Evolutionary conservation across 2,113 vertebrate species (phyloP).

Genomic region (Bubo scandiacus): DNA sequence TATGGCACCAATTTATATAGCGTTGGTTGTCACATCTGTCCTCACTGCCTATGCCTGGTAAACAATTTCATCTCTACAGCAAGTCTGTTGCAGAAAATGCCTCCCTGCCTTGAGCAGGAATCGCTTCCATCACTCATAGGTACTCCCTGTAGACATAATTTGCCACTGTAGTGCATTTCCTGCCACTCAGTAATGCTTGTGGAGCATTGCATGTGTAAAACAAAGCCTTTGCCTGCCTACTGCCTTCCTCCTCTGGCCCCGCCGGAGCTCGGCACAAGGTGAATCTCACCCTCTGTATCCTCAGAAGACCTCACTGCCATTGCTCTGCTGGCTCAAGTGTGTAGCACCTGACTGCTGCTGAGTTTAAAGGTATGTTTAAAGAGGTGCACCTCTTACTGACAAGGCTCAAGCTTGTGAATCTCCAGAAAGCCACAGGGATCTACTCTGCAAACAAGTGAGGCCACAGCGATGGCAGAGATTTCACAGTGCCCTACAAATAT

Average conservation of each 20-base stretch:
- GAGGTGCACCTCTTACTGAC: neutral
- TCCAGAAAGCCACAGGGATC: neutral
- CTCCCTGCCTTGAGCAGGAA: neutral
- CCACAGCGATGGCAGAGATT: neutral
- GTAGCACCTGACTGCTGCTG: neutral
- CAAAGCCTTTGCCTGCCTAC: neutral
- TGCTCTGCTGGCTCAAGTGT: neutral
- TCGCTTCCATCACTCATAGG: neutral
- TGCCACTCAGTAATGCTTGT: neutral
- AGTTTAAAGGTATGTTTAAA: neutral
- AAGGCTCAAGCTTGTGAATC: neutral
- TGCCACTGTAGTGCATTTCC: neutral
- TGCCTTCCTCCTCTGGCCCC: neutral
- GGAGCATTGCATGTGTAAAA: neutral
- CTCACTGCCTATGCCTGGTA: neutral
- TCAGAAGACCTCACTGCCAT: neutral
- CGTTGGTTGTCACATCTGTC: neutral
- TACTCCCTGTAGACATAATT: neutral
- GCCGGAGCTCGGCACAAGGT: neutral
- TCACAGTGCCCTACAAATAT: neutral
- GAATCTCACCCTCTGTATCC: fast-evolving
- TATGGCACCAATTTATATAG: neutral
- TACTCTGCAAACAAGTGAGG: neutral
- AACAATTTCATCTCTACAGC: neutral
- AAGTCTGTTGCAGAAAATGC: neutral